Evolutionary conservation across 1,140 invertebrate genomes (phyloP), one percentile per base, ranked within the genome.

Genomic region (Pseudomyrmex sp.): DNA sequence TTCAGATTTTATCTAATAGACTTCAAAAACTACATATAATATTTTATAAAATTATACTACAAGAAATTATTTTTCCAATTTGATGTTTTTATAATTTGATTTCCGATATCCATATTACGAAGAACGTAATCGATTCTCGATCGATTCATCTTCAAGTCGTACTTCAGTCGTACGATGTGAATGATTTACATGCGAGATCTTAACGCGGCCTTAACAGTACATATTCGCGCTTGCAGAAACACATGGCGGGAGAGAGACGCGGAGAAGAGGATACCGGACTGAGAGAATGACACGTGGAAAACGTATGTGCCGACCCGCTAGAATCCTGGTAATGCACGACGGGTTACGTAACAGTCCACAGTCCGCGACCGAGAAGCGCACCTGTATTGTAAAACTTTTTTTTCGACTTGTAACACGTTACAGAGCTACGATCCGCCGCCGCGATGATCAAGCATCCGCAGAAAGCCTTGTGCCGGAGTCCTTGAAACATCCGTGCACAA

Each of bases 291-390:
- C 59, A 62, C 48, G n/a, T 35, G 58, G 68, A 50, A 80, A 88
- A 54, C 69, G 62, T 44, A 75, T 72, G 54, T 26, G 52, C 44
- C 80, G 69, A 58, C 77, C 35, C 52, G 61, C 56, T 52, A 50
- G 69, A 79, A 35, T 35, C 65, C 54, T 61, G 80, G 70, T n/a
- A 62, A 61, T 13, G 9, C n/a, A 59, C 88, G 87, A 75, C 89
- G 23, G 44, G 70, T 91, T 90, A 82, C 89, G 54, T 85, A 91
- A 91, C 68, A 72, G 75, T 85, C 75, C 66, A 85, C 85, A 89
- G 84, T 88, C 70, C 84, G 56, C 61, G 44, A n/a, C 56, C 58
- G 70, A 84, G 62, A 46, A 87, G 82, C 58, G 56, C 89, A 90
- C 88, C 86, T 91, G 84, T 83, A 65, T 44, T 91, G 85, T 83